These are phyloP conservation scores for Ptychoptera albimana DNA, from an alignment of 2,888 invertebrate genomes.

Conservation along the genomic window DNA sequence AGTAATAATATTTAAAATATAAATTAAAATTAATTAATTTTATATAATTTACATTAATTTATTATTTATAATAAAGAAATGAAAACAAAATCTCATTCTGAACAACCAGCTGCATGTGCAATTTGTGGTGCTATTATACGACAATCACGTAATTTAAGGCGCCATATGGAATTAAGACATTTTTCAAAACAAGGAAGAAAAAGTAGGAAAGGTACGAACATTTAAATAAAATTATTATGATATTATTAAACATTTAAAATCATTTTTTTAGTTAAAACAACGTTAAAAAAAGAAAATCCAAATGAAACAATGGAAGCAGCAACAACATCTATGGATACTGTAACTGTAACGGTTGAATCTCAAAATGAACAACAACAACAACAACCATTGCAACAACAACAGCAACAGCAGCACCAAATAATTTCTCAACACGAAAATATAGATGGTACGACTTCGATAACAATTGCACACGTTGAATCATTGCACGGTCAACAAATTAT, in stretches of 20 bases:
- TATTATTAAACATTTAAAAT: too few relatives aligned
- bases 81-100: constrained; percentile 35
- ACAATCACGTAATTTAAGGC: constrained; percentile 40
- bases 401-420: constrained; percentile 15
- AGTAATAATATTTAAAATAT: too few relatives aligned
- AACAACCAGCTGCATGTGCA: constrained; percentile 43
- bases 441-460: constrained; percentile 28
- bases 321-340: constrained; percentile 17
- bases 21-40: too few relatives aligned
- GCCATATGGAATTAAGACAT: constrained; percentile 35
- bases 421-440: constrained; percentile 30
- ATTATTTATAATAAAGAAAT: constrained; percentile 6
- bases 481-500: constrained; percentile 30
- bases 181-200: constrained; percentile 30
- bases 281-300: too few relatives aligned
- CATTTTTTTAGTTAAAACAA: too few relatives aligned
- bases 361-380: constrained; percentile 11
- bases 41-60: too few relatives aligned
- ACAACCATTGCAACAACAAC: constrained; percentile 2
- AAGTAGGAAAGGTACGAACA: constrained; percentile 27
- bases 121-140: constrained; percentile 41
- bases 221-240: too few relatives aligned
- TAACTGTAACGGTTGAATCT: constrained; percentile 19
- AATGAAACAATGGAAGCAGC: constrained; percentile 1
- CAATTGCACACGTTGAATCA: constrained; percentile 25